Percentiles rank a stretch among this genome's conserved stretches.
Evolutionary conservation across 92 coral and sea anemone genomes (phyloP).

Genomic region (Zoanthus sociatus): DNA sequence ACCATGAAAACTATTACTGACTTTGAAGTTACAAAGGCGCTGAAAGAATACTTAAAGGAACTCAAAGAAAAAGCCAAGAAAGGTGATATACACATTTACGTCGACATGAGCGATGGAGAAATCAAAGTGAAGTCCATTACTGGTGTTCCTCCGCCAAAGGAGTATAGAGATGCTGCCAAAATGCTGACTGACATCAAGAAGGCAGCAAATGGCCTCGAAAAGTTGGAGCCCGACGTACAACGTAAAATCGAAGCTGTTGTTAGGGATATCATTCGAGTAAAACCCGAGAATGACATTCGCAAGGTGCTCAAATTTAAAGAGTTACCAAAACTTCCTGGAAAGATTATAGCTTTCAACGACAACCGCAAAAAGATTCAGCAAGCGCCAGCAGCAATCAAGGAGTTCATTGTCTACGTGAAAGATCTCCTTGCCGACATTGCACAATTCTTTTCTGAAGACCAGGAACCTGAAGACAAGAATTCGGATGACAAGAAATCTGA

Average conservation of each 20-base stretch:
- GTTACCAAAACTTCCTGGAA: slow-evolving; percentile 70
- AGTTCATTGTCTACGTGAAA: slow-evolving; percentile 67
- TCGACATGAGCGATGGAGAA: slow-evolving; percentile 67
- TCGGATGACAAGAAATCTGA: too few species aligned
- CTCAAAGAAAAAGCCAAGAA: slow-evolving; percentile 79
- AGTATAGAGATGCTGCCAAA: slow-evolving; percentile 82
- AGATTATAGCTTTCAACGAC: slow-evolving; percentile 77
- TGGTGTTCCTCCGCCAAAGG: slow-evolving; percentile 83
- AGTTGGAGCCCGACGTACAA: slow-evolving; percentile 79
- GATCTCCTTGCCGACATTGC: slow-evolving; percentile 67
- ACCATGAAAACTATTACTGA: slow-evolving; percentile 60
- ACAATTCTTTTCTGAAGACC: slow-evolving; percentile 60
- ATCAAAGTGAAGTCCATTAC: slow-evolving; percentile 69
- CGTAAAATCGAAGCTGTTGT: slow-evolving; percentile 68
- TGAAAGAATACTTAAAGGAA: slow-evolving; percentile 76
- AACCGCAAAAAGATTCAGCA: slow-evolving; percentile 83
- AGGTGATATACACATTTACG: slow-evolving; percentile 78
- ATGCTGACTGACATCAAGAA: slow-evolving; percentile 68
- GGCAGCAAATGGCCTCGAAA: slow-evolving; percentile 60
- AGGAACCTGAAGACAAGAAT: slow-evolving; percentile 6
- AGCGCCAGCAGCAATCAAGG: slow-evolving; percentile 75
- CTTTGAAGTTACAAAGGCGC: slow-evolving; percentile 72
- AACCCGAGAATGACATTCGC: slow-evolving; percentile 74
- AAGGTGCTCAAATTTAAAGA: slow-evolving; percentile 69
- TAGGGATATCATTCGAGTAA: slow-evolving; percentile 66